Conservation (phyloP, 2,113 vertebrate species). For the Indicator maculatus region DNA sequence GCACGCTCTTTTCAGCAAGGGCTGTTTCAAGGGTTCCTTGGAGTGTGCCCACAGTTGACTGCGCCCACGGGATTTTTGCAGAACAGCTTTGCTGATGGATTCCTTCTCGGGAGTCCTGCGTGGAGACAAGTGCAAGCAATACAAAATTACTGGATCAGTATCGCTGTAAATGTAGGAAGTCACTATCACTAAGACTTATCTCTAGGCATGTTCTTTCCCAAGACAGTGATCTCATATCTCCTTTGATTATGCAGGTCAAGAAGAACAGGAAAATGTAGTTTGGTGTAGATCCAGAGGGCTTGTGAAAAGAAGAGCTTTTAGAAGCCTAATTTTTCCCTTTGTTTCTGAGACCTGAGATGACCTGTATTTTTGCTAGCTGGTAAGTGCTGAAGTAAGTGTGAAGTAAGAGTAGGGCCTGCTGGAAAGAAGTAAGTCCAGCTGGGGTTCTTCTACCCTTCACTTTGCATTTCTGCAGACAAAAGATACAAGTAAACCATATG, state of each 20-base stretch:
- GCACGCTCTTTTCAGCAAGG: slow-evolving; percentile 83
- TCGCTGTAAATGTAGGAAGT: background rate
- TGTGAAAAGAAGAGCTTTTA: background rate
- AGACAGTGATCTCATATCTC: background rate
- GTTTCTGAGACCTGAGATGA: background rate
- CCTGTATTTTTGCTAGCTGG: background rate
- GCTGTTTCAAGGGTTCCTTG: slow-evolving; percentile 89
- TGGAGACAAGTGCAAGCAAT: background rate
- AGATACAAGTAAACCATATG: background rate
- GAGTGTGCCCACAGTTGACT: slow-evolving; percentile 88
- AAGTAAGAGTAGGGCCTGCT: background rate
- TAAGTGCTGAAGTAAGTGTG: background rate
- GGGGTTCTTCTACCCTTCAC: background rate
- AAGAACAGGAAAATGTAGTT: background rate
- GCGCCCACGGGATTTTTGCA: slow-evolving; percentile 78
- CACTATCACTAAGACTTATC: background rate
- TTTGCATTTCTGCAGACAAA: background rate
- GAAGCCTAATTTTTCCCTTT: background rate
- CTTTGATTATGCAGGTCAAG: background rate
- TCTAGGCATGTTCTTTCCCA: background rate
- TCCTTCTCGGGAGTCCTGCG: slow-evolving; percentile 86
- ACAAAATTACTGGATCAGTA: background rate
- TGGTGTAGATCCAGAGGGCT: background rate
- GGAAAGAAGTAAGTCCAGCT: background rate
- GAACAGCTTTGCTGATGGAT: slow-evolving; percentile 82